Conservation (phyloP, 2,113 vertebrate genomes). For the Lanius ludovicianus region DNA sequence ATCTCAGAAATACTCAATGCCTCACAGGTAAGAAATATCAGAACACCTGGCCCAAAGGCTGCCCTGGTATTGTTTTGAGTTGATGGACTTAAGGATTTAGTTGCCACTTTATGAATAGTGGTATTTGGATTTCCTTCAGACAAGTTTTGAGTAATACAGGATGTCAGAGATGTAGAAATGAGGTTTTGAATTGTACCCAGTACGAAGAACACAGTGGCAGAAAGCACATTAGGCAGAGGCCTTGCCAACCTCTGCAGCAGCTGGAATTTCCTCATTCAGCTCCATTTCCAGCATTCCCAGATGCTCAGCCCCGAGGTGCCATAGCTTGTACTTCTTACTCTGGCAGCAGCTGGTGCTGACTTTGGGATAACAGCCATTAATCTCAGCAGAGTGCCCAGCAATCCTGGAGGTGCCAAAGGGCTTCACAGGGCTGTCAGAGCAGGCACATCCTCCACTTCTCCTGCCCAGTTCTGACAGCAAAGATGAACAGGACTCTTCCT, state of each 20-base stretch:
- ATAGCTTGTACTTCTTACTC: not conserved
- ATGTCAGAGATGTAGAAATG: not conserved
- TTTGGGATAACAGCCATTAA: not conserved
- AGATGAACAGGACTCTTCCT: not conserved
- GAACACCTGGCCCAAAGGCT: not conserved
- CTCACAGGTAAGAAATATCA: rapidly evolving
- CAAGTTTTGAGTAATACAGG: slow-evolving; percentile 19
- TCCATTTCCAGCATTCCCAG: not conserved
- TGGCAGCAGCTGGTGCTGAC: not conserved
- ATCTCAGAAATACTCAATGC: not conserved
- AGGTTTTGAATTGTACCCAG: not conserved
- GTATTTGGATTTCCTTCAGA: not conserved
- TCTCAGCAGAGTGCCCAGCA: not conserved
- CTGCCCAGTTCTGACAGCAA: rapidly evolving
- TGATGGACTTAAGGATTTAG: not conserved
- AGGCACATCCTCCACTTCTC: not conserved
- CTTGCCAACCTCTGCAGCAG: not conserved
- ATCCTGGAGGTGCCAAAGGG: not conserved
- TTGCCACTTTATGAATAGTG: not conserved
- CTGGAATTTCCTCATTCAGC: not conserved
- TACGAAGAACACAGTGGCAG: not conserved
- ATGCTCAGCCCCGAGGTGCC: not conserved
- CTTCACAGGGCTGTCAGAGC: not conserved
- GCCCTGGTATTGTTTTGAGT: not conserved
- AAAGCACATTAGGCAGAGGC: not conserved